Evolutionary conservation across 1,140 invertebrate species (phyloP).

Genomic region (Harpegnathos saltator): DNA sequence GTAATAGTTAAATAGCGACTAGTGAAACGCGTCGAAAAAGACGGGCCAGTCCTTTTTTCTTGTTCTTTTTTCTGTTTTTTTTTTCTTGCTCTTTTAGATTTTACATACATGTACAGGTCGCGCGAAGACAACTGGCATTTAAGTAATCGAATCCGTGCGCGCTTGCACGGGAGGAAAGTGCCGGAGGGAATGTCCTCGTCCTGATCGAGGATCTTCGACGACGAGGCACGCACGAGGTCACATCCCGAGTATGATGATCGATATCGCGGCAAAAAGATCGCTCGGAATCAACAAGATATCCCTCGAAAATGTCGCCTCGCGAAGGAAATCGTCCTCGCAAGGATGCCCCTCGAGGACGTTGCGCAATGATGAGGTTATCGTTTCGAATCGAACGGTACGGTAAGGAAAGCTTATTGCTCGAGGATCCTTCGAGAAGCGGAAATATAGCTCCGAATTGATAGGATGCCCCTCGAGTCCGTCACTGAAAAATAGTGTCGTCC

Average conservation of each 20-base stretch:
- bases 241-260: neutral
- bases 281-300: conserved; percentile 10
- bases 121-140: conserved; percentile 57
- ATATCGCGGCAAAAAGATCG: neutral
- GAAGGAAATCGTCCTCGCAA: conserved; percentile 16
- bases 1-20: conserved; percentile 52
- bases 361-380: neutral
- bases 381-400: neutral
- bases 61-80: conserved; percentile 40
- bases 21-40: conserved; percentile 58
- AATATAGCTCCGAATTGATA: neutral
- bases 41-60: conserved; percentile 69
- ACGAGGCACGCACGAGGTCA: neutral
- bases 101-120: conserved; percentile 58
- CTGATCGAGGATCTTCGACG: conserved; percentile 12
- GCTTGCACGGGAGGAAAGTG: conserved; percentile 38
- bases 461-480: neutral
- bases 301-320: neutral
- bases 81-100: conserved; percentile 52
- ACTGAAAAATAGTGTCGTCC: neutral
- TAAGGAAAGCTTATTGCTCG: neutral
- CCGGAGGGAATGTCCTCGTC: conserved; percentile 12
- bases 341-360: neutral
- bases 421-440: neutral
- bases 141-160: conserved; percentile 20